phyloP scores from a whole-genome alignment of 2,113 vertebrate species.

The Nicator chloris region DNA sequence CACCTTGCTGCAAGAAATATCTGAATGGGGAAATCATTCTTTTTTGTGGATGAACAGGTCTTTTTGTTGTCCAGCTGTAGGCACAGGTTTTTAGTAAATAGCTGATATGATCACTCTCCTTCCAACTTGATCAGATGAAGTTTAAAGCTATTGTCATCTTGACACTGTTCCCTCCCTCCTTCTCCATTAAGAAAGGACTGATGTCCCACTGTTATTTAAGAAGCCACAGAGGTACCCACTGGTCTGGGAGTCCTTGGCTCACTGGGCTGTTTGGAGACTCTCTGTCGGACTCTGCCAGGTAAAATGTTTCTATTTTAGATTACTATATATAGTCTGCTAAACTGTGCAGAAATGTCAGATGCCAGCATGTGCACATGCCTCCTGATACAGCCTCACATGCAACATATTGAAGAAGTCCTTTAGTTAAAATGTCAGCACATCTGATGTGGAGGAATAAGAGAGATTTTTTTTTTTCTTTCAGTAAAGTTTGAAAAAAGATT shows the following conservation, averaged over 20 bases:
- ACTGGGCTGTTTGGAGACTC: not conserved
- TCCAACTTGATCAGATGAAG: not conserved
- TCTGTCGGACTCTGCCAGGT: not conserved
- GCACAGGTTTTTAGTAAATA: not conserved
- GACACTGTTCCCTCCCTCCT: fast-evolving
- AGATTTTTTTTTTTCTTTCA: not conserved
- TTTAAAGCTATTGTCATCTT: not conserved
- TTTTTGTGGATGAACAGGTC: not conserved
- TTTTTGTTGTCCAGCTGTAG: not conserved
- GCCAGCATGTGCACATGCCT: not conserved
- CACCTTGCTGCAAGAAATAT: not conserved
- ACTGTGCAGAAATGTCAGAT: not conserved
- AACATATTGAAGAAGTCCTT: not conserved
- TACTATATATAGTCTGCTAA: not conserved
- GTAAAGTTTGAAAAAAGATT: not conserved
- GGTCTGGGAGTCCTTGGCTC: not conserved
- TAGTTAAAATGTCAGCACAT: not conserved
- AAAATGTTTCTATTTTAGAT: not conserved
- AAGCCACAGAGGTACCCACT: not conserved
- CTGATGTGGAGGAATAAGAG: not conserved
- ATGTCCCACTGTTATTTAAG: not conserved
- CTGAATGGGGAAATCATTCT: not conserved
- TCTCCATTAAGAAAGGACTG: not conserved
- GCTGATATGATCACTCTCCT: not conserved
- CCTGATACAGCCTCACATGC: not conserved